phyloP scores from a whole-genome alignment of 2,113 vertebrate species.

The Lagenorhynchus albirostris region DNA sequence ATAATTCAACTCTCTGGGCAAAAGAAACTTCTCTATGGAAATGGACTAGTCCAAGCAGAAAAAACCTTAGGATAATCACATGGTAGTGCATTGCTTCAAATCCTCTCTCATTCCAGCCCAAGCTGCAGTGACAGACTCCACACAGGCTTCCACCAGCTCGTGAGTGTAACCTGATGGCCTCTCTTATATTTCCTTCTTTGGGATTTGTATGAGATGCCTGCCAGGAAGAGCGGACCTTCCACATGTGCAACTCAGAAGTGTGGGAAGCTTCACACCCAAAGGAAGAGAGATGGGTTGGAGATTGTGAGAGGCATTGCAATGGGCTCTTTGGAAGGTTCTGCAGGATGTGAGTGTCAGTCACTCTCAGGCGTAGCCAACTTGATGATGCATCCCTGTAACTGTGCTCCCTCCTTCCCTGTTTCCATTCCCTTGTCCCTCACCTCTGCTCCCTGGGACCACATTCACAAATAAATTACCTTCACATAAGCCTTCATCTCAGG shows the following conservation, averaged over 20 bases:
- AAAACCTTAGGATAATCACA: background rate
- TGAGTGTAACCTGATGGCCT: background rate
- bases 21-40: background rate
- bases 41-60: background rate
- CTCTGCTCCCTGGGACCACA: background rate
- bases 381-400: background rate
- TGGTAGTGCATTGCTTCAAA: background rate
- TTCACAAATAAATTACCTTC: background rate
- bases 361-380: background rate
- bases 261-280: background rate
- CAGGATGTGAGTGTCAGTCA: background rate
- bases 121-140: too few species aligned
- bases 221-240: background rate
- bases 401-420: background rate
- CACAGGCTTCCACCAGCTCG: background rate
- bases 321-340: background rate
- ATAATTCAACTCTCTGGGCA: background rate
- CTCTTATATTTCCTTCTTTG: background rate
- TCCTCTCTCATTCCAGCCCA: background rate
- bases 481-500: background rate
- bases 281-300: background rate
- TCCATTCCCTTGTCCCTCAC: background rate
- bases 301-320: background rate
- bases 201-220: background rate
- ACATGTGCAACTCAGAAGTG: background rate